phyloP scores from a whole-genome alignment of 2,888 invertebrate species.

The Drosophila subsilvestris region DNA sequence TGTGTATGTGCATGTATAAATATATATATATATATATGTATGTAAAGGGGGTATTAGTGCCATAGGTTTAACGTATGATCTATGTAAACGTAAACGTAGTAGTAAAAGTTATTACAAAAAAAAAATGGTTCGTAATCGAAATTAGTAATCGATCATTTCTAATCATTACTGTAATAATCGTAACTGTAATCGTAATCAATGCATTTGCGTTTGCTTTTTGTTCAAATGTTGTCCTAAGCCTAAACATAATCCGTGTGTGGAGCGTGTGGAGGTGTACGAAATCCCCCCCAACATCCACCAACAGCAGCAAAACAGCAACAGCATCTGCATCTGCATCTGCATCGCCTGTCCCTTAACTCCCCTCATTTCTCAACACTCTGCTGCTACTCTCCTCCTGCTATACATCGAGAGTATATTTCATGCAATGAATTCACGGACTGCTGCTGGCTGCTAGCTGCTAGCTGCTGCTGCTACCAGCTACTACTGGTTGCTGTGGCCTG shows the following conservation, averaged over 20 bases:
- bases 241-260: background rate
- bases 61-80: background rate
- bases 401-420: background rate
- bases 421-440: no score
- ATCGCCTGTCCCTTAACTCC: background rate
- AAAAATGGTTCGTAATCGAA: background rate
- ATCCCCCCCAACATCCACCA: constrained; percentile 9
- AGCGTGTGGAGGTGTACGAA: constrained; percentile 13
- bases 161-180: background rate
- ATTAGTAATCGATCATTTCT: background rate
- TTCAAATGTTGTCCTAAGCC: constrained; percentile 16
- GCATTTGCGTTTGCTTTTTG: constrained; percentile 1
- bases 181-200: background rate
- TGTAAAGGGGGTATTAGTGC: background rate
- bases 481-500: background rate
- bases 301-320: background rate
- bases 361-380: no score
- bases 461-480: background rate
- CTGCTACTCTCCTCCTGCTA: background rate
- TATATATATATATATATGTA: constrained; percentile 5
- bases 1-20: background rate
- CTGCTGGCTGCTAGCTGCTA: no score
- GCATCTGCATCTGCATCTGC: background rate
- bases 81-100: background rate
- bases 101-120: background rate